Evolutionary conservation across 2,113 vertebrate species (phyloP).

Genomic region (Synodontis membranacea): DNA sequence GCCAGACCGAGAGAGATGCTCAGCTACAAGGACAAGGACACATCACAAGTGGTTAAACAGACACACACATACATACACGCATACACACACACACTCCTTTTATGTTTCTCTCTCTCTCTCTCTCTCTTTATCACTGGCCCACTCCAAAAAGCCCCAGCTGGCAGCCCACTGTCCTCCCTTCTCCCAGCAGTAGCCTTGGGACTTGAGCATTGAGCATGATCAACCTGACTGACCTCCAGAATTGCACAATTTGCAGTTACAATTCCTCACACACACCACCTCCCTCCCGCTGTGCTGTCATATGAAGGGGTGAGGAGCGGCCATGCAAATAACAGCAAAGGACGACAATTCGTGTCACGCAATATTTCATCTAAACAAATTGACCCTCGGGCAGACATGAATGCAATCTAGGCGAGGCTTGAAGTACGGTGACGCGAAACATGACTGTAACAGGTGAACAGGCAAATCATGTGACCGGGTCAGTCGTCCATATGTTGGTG

Average conservation of each 20-base stretch:
- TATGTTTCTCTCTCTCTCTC: not conserved
- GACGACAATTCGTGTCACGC: not conserved
- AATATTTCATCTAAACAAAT: slow-evolving; percentile 15
- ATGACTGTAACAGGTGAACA: slow-evolving; percentile 44
- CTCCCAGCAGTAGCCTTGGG: slow-evolving; percentile 6
- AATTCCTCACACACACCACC: not conserved
- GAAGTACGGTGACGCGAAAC: slow-evolving; percentile 13
- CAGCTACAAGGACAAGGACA: not conserved
- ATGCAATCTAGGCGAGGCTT: not conserved
- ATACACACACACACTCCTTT: not conserved
- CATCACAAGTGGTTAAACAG: slow-evolving; percentile 16
- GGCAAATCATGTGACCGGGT: slow-evolving; percentile 23
- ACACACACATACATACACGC: not conserved
- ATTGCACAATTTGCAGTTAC: slow-evolving; percentile 24
- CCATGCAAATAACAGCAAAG: slow-evolving; percentile 16
- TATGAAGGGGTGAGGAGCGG: not conserved
- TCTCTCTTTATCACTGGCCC: slow-evolving; percentile 2
- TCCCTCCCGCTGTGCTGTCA: not conserved
- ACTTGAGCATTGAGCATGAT: slow-evolving; percentile 17
- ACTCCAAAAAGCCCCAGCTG: slow-evolving; percentile 22
- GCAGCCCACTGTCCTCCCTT: not conserved
- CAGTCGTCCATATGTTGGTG: slow-evolving; percentile 40
- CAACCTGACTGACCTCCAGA: slow-evolving; percentile 32
- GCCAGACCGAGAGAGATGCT: not conserved
- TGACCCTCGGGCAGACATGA: not conserved